Conservation (phyloP, 2,113 vertebrate species). For the Natator depressus region DNA sequence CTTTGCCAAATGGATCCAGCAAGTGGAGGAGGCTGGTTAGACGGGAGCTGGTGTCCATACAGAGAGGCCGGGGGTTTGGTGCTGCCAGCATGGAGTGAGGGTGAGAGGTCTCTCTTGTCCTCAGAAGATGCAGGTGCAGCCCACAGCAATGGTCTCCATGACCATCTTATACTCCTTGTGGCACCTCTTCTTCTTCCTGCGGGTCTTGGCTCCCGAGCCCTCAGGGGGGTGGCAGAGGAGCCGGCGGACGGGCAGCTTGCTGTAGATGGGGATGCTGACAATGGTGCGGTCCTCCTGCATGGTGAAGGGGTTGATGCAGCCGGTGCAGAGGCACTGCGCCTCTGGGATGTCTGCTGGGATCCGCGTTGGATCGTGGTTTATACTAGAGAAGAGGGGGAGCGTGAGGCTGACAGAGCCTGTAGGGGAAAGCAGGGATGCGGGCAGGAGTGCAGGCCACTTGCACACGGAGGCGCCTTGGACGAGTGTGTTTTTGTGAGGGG, state of each 20-base stretch:
- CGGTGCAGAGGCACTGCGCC: constrained; percentile 82
- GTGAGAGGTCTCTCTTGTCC: not conserved
- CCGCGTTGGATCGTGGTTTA: constrained; percentile 84
- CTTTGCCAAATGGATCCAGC: not conserved
- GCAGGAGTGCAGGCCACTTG: no score
- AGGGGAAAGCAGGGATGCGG: fast-evolving
- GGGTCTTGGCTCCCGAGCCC: not conserved
- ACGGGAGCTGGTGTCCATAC: not conserved
- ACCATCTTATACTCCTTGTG: constrained; percentile 77
- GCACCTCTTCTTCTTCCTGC: constrained; percentile 66
- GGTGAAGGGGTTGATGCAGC: constrained; percentile 89
- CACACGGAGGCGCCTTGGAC: no score
- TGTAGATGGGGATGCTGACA: constrained; percentile 88
- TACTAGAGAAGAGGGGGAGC: constrained; percentile 68
- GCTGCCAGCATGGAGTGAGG: not conserved
- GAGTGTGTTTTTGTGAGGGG: not conserved
- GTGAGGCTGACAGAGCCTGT: fast-evolving
- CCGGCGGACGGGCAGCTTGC: constrained; percentile 85
- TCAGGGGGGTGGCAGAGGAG: constrained; percentile 72
- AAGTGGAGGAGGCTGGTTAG: not conserved
- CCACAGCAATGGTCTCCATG: constrained; percentile 89
- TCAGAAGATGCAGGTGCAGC: constrained; percentile 90
- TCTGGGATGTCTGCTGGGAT: constrained; percentile 84
- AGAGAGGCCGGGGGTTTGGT: not conserved
- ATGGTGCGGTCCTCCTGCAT: constrained; percentile 89